phyloP scores from a whole-genome alignment of 2,113 vertebrate genomes.

The Boleophthalmus pectinirostris region DNA sequence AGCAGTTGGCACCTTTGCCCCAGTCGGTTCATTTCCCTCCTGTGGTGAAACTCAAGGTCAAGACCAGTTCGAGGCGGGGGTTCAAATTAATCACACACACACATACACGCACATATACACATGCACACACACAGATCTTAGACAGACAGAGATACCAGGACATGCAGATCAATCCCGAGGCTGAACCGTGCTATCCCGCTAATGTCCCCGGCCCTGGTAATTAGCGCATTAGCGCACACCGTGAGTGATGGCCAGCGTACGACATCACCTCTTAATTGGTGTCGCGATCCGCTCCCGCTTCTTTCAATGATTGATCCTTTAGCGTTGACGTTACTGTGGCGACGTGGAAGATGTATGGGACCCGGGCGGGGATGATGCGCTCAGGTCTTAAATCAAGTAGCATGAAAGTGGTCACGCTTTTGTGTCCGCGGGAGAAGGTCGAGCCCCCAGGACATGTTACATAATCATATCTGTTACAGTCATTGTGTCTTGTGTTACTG shows the following conservation, averaged over 20 bases:
- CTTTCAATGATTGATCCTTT: slow-evolving; percentile 67
- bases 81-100: slow-evolving; percentile 69
- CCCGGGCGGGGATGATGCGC: slow-evolving; percentile 42
- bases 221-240: slow-evolving; percentile 71
- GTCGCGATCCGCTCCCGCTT: slow-evolving; percentile 71
- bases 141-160: not conserved
- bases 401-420: slow-evolving; percentile 63
- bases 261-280: slow-evolving; percentile 79
- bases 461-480: slow-evolving; percentile 61
- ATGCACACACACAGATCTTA: slow-evolving; percentile 4
- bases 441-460: slow-evolving; percentile 55
- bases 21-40: slow-evolving; percentile 65
- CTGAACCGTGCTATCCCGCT: slow-evolving; percentile 75
- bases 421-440: slow-evolving; percentile 48
- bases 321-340: slow-evolving; percentile 62
- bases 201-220: slow-evolving; percentile 74
- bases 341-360: slow-evolving; percentile 56
- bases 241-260: slow-evolving; percentile 73
- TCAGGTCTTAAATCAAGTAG: slow-evolving; percentile 61
- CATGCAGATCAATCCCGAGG: slow-evolving; percentile 75
- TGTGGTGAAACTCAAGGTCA: slow-evolving; percentile 70
- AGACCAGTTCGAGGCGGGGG: slow-evolving; percentile 42
- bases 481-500: not conserved
- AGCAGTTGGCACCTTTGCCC: slow-evolving; percentile 43
- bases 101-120: slow-evolving; percentile 21